phyloP scores from a whole-genome alignment of 2,113 vertebrate species.

The Micronisus gabar region DNA sequence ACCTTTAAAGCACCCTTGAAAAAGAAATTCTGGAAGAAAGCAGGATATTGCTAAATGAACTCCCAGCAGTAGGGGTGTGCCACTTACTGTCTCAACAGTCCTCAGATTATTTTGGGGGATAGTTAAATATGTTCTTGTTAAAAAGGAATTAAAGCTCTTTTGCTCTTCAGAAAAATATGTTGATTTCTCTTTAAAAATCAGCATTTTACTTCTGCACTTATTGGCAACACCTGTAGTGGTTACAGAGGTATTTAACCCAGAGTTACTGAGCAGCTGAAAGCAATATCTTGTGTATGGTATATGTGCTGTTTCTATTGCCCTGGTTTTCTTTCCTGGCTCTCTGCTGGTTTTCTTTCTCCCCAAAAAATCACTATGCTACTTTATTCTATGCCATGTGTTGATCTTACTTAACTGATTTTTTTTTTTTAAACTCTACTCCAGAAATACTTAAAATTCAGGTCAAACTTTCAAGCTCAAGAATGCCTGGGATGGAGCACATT shows the following conservation, averaged over 20 bases:
- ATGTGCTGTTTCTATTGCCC: fast-evolving
- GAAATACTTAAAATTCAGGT: not conserved
- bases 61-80: not conserved
- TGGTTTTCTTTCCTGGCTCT: not conserved
- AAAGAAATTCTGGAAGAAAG: not conserved
- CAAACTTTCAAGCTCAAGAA: not conserved
- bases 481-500: not conserved
- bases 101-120: not conserved
- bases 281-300: fast-evolving
- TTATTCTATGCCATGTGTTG: not conserved
- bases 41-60: not conserved
- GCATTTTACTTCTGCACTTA: not conserved
- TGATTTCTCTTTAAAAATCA: not conserved
- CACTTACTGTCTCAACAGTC: not conserved
- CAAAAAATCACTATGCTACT: not conserved
- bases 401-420: not conserved
- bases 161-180: not conserved
- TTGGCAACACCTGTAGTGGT: not conserved
- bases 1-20: not conserved
- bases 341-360: not conserved
- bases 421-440: not conserved
- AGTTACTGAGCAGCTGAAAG: not conserved
- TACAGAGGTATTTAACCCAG: not conserved
- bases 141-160: not conserved
- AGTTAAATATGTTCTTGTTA: not conserved